Base-by-base conservation (phyloP, 92 coral and sea anemone species). In the Meandrina meandrites region DNA sequence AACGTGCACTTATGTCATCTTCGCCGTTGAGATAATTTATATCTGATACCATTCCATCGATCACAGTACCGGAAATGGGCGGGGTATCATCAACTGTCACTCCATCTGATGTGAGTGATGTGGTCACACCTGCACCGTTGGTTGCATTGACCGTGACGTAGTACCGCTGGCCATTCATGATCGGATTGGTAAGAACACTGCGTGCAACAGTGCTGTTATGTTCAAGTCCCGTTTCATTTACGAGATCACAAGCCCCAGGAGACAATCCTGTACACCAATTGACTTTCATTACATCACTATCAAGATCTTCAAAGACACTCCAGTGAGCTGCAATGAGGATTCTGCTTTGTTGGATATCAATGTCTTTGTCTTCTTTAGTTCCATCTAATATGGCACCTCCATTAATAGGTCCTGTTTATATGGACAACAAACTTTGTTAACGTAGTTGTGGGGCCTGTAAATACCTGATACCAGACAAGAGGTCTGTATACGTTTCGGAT, bases 91-190 rank as follows among this genome's bases (percentile, higher is more conserved):
- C 98, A 4, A 92, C 90, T 40, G 84, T 89, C 40, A 96, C 97
- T 57, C 97, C 98, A 78, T 94, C 90, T 28, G 98, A 96, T 47
- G 88, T 84, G 21, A 90, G 35, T 40, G 92, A 86, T 30, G 86
- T 82, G 28, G 81, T 79, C 62, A 81, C 66, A 8, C 98, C 95
- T n/a, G 97, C 98, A n/a, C 98, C 93, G 88, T 96, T 96, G 54
- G 86, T 86, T 22, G 97, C 94, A 75, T 76, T 88, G 58, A 96
- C 88, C 19, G 94, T 92, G 76, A 94, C 81, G 86, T 83, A 94
- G 66, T 92, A 90, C 83, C 81, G 89, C 77, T 89, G 91, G 30
- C 98, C 98, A 81, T 88, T 83, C 36, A 4, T 76, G 80, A 94
- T 83, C 40, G 97, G 94, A 53, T 79, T 66, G 40, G 79, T 37